Base-by-base conservation (phyloP, 2,888 invertebrate species). In the Nemapogon koenigi region DNA sequence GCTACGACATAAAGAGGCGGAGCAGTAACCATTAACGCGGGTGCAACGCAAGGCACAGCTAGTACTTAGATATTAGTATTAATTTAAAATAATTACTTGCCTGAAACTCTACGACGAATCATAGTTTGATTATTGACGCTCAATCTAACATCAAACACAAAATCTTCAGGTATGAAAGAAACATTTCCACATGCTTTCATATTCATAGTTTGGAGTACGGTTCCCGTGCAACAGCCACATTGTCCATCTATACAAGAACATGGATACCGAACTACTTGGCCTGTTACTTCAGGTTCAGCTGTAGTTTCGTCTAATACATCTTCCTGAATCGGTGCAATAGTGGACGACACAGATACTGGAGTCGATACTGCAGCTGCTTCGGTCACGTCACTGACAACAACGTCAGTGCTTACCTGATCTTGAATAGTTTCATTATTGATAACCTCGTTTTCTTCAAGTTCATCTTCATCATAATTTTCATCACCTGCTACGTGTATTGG, bases 141-240 rank as follows among this genome's bases (percentile, higher is more conserved):
- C 59, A 91, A 70, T 47, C 82, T 84, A 16, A 90, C 81, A 42
- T 89, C 89, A 56, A 92, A 88, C 17, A 89, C 85, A 58, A 92
- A 92, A 47, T 92, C 91, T 49, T 91, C 91, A 0, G 91, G 89
- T 14, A 88, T 81, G 55, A 91, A 92, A 8, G 85, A 83, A 16
- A 92, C 76, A 54, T 91, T 90, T 28, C 89, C 84, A 59, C 92
- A 92, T 14, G 88, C 86, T 55, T 87, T 89, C 72, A 89, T 88
- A 44, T 81, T 83, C 49, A 88, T 81, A 27, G 83, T 67, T 41
- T 84, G 81, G 48, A 87, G 59, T 33, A 88, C 62, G 38, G 85
- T 71, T 11, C 85, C 84, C 2, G 87, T 86, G 50, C 89, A 89
- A 50, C 89, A 89, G 7, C 83, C 83, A 54, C 89, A 89, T 51